A percentile compares a stretch with the other conserved stretches of the same genome.
Evolutionary conservation across 2,888 invertebrate species (phyloP).

Genomic region (Tenthredo amoena): DNA sequence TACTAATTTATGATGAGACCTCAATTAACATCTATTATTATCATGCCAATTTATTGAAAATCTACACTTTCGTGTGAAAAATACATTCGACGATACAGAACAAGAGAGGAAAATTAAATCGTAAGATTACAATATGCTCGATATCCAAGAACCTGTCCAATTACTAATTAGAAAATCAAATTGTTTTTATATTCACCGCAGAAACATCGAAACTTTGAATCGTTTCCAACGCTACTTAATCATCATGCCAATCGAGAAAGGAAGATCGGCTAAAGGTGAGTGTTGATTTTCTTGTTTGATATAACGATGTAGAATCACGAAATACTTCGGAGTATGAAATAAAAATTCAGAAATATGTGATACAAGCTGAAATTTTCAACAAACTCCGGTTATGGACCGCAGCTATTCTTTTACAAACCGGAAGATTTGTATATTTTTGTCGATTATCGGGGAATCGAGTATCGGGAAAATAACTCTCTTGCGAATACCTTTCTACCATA

Average conservation of each 20-base stretch:
- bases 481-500: no score
- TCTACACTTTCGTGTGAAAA: no score
- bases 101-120: no score
- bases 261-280: not conserved
- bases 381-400: not conserved
- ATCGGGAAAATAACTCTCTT: no score
- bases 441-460: no score
- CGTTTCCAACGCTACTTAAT: not conserved
- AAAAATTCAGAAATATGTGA: not conserved
- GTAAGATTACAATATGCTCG: no score
- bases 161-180: not conserved
- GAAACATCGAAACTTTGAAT: not conserved
- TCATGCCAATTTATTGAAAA: no score
- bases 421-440: no score
- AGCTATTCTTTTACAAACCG: not conserved
- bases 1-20: no score
- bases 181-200: not conserved
- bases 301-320: not conserved
- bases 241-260: not conserved
- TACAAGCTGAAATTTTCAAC: not conserved
- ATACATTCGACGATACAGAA: no score
- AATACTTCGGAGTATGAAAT: not conserved
- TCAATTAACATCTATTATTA: no score
- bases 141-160: not conserved
- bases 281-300: not conserved